Conservation (phyloP, 2,797 vertebrate genomes). For the Erpetoichthys calabaricus region DNA sequence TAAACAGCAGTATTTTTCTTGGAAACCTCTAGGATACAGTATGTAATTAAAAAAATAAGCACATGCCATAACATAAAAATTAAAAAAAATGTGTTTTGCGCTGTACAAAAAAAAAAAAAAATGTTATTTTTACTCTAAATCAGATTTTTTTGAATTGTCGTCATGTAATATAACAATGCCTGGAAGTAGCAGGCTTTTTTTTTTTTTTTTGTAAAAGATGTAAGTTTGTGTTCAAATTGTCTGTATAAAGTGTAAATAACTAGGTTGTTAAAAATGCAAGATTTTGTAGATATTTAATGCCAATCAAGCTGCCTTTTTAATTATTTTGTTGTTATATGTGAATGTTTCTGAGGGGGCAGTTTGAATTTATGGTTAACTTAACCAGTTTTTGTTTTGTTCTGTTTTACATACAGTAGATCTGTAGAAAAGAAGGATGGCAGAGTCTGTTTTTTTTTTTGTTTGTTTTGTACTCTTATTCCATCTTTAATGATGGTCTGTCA, state of each 20-base stretch:
- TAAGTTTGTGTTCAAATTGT: slow-evolving; percentile 66
- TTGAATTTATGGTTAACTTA: slow-evolving; percentile 20
- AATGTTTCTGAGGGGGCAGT: slow-evolving; percentile 22
- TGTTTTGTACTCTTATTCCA: not conserved
- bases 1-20: too few species aligned
- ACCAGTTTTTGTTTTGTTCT: slow-evolving; percentile 14
- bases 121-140: slow-evolving; percentile 41
- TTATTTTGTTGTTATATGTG: slow-evolving; percentile 23
- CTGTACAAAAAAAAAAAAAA: slow-evolving; percentile 30
- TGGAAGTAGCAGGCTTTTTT: slow-evolving; percentile 48
- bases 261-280: slow-evolving; percentile 60
- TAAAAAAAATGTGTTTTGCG: slow-evolving; percentile 29
- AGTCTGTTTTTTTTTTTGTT: slow-evolving; percentile 6
- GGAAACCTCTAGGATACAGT: too few species aligned
- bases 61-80: too few species aligned
- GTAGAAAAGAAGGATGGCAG: too few species aligned
- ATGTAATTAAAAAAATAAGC: too few species aligned
- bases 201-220: slow-evolving; percentile 62
- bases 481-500: slow-evolving; percentile 9
- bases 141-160: slow-evolving; percentile 41
- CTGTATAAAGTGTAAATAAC: slow-evolving; percentile 85
- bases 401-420: too few species aligned
- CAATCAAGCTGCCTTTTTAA: slow-evolving; percentile 50
- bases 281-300: slow-evolving; percentile 81
- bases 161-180: slow-evolving; percentile 53